Evolutionary conservation across 2,797 vertebrate species (phyloP).

Genomic region (Florisuga fusca): DNA sequence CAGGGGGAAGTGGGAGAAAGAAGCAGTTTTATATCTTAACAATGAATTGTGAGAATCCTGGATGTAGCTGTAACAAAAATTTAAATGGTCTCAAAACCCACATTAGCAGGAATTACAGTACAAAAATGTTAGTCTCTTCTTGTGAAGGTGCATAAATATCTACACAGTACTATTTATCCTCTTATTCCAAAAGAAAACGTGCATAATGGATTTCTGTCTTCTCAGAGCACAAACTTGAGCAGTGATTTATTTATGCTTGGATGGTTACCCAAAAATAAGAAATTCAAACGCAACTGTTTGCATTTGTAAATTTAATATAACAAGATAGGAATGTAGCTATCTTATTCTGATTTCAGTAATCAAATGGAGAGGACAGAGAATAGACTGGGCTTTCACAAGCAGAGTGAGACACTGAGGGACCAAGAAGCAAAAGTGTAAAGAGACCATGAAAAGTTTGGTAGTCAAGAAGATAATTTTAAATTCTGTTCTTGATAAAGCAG

Average conservation of each 20-base stretch:
- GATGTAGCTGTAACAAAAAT: not conserved
- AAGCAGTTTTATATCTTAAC: not conserved
- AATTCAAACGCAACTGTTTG: not conserved
- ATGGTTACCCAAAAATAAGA: not conserved
- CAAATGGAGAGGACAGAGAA: not conserved
- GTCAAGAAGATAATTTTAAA: not conserved
- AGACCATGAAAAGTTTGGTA: not conserved
- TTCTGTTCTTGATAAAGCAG: not conserved
- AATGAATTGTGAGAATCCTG: not conserved
- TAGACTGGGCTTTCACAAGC: not conserved
- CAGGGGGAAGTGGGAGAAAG: not conserved
- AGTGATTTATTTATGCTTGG: not conserved
- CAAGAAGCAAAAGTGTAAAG: not conserved
- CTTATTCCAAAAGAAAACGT: not conserved
- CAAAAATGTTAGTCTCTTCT: not conserved
- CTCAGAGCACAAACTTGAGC: not conserved
- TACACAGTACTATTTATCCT: not conserved
- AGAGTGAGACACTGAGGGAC: not conserved
- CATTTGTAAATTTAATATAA: slow-evolving; percentile 16
- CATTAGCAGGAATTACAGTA: not conserved
- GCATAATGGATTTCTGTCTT: not conserved
- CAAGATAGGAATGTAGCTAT: not conserved
- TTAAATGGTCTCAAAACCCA: not conserved
- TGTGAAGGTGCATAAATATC: not conserved
- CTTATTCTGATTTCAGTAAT: not conserved